Base-by-base conservation (phyloP, 2,888 invertebrate species). In the Xestia rhomboidea region DNA sequence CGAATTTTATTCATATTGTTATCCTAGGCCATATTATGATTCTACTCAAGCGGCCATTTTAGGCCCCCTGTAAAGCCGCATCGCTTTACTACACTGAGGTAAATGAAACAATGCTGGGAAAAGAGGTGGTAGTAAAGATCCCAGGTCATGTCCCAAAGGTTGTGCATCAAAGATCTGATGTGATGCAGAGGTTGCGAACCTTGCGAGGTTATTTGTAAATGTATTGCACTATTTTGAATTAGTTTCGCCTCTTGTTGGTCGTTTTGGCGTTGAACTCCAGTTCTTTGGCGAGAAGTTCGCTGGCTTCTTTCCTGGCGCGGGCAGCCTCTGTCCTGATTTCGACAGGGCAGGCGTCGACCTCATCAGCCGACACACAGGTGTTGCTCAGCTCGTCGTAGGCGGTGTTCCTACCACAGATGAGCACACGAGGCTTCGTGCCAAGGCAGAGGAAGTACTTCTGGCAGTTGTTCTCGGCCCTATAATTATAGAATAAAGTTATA, bases 371-470 rank as follows among this genome's bases (percentile, higher is more conserved):
- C 72, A 98, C 98, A 90, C 99, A 99, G 49, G 97, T 95, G 70
- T 97, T 97, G 1, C 97, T 97, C 64, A 97, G 94, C 24, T 98
- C 98, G 91, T 98, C 98, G 93, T 98, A 99, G 5, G 98, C 99
- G 38, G 97, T 97, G 83, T 98, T 98, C 77, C 97, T 97, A 0
- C 98, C 98, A 90, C 99, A 99, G 80, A 97, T 97, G 83, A 98
- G 97, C 49, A 98, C 97, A 38, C 99, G 97, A 0, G 99, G 99
- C 63, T 97, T 97, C 27, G 97, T 97, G 67, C 97, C 97, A 15
- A 98, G 97, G 92, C 99, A 99, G 71, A 98, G 95, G 95, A 98
- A 99, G 92, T 98, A 99, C 85, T 97, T 97, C 89, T 98, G 98
- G 92, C 98, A 98, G 91, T 98, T 97, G 7, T 85, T 90, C 0